These are phyloP conservation scores for Hypotaenidia philippensis DNA, from an alignment of 2,797 vertebrate species.

Conservation along the genomic window DNA sequence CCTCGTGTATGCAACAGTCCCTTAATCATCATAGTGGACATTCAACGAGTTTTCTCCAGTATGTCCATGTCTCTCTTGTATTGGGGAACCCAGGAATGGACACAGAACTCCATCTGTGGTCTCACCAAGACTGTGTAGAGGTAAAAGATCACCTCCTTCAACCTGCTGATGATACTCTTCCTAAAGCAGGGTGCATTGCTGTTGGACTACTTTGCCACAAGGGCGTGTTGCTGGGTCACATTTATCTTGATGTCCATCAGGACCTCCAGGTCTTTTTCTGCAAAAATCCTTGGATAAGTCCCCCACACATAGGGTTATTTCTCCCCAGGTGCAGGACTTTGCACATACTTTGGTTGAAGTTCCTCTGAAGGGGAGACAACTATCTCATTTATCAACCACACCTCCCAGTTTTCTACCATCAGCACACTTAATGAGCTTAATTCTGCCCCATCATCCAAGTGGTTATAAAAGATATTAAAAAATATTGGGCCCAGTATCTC, in stretches of 20 bases:
- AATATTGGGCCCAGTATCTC: neutral
- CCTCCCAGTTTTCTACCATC: neutral
- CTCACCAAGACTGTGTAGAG: neutral
- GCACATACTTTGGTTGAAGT: fast-evolving
- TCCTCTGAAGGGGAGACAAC: neutral
- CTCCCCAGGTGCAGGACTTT: neutral
- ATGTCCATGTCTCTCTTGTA: neutral
- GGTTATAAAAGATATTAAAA: neutral
- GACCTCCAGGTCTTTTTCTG: neutral
- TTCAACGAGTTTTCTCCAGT: neutral
- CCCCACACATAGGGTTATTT: fast-evolving
- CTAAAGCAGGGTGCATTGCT: neutral
- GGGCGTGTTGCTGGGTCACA: neutral
- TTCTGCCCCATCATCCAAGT: neutral
- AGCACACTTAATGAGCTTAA: neutral
- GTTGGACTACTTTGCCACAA: neutral
- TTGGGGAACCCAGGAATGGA: neutral
- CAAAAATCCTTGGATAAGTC: neutral
- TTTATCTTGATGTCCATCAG: neutral
- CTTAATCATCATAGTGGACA: neutral
- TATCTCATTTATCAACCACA: neutral
- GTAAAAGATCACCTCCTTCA: neutral
- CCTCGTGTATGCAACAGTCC: neutral
- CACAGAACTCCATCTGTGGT: neutral
- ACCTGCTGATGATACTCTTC: neutral